These are phyloP conservation scores for Leptodactylus fuscus DNA, from an alignment of 2,113 vertebrate species.

Conservation along the genomic window DNA sequence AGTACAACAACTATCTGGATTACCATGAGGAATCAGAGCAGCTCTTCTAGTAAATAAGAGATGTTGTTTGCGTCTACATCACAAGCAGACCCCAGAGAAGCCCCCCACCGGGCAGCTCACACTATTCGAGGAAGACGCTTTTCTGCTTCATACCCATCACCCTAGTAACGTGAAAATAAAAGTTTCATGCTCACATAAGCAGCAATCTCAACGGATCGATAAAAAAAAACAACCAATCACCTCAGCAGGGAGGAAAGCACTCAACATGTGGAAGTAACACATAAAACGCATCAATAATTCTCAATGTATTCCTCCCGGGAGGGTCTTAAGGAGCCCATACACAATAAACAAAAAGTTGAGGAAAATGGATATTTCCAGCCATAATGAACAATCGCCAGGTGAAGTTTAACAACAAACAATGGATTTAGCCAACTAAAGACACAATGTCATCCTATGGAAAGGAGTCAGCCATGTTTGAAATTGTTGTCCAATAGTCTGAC, in stretches of 20 bases:
- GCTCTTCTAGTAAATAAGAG: not conserved
- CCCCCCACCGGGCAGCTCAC: not conserved
- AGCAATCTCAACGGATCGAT: not conserved
- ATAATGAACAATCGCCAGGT: too few species aligned
- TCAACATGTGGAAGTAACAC: not conserved
- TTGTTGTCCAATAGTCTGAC: too few species aligned
- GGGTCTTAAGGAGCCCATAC: too few species aligned
- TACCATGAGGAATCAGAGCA: too few species aligned
- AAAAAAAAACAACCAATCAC: not conserved
- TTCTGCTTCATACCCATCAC: not conserved
- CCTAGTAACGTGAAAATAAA: not conserved
- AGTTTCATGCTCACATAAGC: not conserved
- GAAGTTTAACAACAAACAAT: too few species aligned
- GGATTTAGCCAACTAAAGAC: too few species aligned
- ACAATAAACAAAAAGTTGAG: too few species aligned
- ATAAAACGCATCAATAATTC: slow-evolving; percentile 7
- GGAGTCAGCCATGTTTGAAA: too few species aligned
- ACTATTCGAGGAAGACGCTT: not conserved
- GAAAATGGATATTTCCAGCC: too few species aligned
- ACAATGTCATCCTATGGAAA: too few species aligned
- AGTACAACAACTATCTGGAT: not conserved
- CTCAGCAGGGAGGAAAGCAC: not conserved
- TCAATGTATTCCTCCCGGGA: not conserved
- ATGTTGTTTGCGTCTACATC: not conserved
- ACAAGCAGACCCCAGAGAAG: not conserved